Base-by-base conservation (phyloP, 2,888 invertebrate genomes). In the Zaprionus obscuricornis region DNA sequence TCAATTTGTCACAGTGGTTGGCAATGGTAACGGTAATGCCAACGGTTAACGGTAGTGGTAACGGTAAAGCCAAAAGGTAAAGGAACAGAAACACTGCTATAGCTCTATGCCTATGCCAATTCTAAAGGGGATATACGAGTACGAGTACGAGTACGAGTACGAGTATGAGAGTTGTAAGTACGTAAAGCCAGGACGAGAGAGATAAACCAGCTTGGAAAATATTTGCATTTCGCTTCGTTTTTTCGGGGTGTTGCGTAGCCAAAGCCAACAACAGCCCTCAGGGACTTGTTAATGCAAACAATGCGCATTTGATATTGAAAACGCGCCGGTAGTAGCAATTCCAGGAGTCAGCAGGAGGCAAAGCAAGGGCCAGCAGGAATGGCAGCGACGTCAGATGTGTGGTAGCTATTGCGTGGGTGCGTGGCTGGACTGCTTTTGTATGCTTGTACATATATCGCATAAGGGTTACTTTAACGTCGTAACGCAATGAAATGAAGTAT, bases 261-360 rank as follows among this genome's bases (percentile, higher is more conserved):
- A 63, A 81, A 66, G 58, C 77, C 57, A 13, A 8, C 42, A 63
- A 62, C 65, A 55, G 29, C 46, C 86, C 74, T 79, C 42, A 36
- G 84, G 75, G 88, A 87, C 81, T 85, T 87, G 86, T 88, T 88
- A 87, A 87, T 88, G 83, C 86, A 84, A 74, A 79, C 84, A 83
- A 79, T 79, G 74, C 68, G 77, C 74, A 78, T 78, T 78, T 84
- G 66, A 78, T 81, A 84, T 78, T 70, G 62, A 73, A 66, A 74
- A 70, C 59, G 52, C 55, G 66, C 42, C 46, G 7, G 20, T 7
- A 13, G 27, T 29, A 5, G 46, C 18, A 13, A 17, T 11, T 5
- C 7, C 4, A 4, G 22, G 22, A 22, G 5, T 33, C 5, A 39
- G 50, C 49, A 13, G 10, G 22, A 18, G 27, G 26, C 18, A 8